Evolutionary conservation across 2,113 vertebrate species (phyloP), one percentile per base, ranked within the genome.

Genomic region (Dasyprocta punctata): DNA sequence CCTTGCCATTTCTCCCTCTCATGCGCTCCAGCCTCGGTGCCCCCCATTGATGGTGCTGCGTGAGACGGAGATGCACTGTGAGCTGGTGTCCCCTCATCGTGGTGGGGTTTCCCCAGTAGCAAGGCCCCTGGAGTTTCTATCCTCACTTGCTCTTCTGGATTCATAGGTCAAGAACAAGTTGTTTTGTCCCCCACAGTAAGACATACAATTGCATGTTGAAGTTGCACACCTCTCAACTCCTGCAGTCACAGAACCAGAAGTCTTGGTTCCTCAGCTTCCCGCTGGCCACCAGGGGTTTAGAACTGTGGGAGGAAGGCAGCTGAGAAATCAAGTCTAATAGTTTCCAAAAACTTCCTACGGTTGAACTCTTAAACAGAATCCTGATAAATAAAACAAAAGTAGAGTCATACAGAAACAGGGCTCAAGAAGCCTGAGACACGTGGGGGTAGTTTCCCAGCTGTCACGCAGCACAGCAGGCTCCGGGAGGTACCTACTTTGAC

Each of bases 31-130:
- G 9, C n/a, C 38, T 17, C 19, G 20, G n/a, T 24, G 69, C 69
- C 20, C 4, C 69, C 4, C n/a, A 1, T 8, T 7, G 44, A 5
- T 8, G 6, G 75, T 19, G 26, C 58, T 5, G 0, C 0, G 0
- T 2, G 0, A 10, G 84, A 7, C n/a, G 56, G 20, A 14, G 4
- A 4, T 6, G 49, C 20, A 1, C 26, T 22, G 0, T 67, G 38
- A 26, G 47, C 75, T 6, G 0, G 0, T 38, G 6, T 54, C 67
- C 30, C 4, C 2, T 7, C 61, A 30, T 12, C 38, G 1, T 30
- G n/a, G 60, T 6, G 82, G 41, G 36, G 2, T 56, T 56, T 14
- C 33, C 92, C 86, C 65, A 30, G 19, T 24, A 14, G 41, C 54
- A 24, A 82, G 67, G 41, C 60, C 65, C 63, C 2, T 8, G 24